Conservation (phyloP, 2,797 vertebrate genomes). For the Lithobates pipiens region DNA sequence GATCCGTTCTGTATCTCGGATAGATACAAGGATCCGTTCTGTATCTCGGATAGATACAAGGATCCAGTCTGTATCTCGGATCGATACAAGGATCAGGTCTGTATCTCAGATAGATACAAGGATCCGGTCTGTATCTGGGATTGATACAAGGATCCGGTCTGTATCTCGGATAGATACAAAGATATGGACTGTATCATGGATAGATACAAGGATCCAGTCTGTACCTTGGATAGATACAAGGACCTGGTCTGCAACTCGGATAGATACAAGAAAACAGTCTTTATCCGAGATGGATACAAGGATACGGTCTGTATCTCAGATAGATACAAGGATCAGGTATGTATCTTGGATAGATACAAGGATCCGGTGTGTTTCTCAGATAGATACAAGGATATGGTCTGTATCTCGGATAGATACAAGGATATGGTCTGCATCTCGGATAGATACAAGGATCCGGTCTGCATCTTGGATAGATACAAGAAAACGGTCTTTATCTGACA, state of each 20-base stretch:
- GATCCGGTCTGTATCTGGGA: too few relatives aligned
- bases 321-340: too few relatives aligned
- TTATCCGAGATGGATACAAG: too few relatives aligned
- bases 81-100: too few relatives aligned
- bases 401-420: not conserved
- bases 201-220: not conserved
- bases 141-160: too few relatives aligned
- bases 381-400: too few relatives aligned
- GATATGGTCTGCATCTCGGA: not conserved
- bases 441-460: too few relatives aligned
- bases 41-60: not conserved
- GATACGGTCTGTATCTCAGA: not conserved
- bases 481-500: too few relatives aligned
- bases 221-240: not conserved
- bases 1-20: not conserved
- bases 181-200: not conserved
- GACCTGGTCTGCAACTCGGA: not conserved
- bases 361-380: not conserved
- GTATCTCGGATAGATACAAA: not conserved
- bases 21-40: too few relatives aligned
- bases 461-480: not conserved
- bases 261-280: too few relatives aligned
- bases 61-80: not conserved
- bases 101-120: not conserved
- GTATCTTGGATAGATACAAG: not conserved